These are phyloP conservation scores for Aphidoletes aphidimyza DNA, from an alignment of 2,888 invertebrate genomes.

Conservation along the genomic window DNA sequence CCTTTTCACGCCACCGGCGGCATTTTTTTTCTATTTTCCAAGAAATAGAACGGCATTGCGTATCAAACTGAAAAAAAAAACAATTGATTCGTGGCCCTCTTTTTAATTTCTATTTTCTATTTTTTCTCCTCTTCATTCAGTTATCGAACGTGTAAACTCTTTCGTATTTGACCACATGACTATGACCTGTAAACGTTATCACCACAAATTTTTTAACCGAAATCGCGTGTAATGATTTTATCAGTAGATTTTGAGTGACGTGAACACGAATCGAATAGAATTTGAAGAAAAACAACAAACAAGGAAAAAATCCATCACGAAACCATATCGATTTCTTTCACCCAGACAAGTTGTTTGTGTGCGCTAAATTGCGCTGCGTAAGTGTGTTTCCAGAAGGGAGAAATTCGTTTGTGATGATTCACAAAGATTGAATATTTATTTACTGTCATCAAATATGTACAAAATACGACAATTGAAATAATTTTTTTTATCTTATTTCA, in stretches of 20 bases:
- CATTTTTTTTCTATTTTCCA: too few relatives aligned
- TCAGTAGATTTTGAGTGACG: constrained; percentile 56
- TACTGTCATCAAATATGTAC: constrained; percentile 23
- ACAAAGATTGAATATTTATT: constrained; percentile 1
- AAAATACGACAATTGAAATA: too few relatives aligned
- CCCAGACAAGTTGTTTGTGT: background rate
- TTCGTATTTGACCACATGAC: background rate
- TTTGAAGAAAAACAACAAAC: constrained; percentile 52
- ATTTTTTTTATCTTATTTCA: too few relatives aligned
- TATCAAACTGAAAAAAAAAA: too few relatives aligned
- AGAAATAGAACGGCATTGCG: background rate
- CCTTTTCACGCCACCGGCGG: too few relatives aligned
- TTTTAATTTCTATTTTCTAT: background rate
- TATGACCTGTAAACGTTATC: constrained; percentile 45
- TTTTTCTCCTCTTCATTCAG: background rate
- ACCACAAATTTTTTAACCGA: background rate
- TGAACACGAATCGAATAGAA: constrained; percentile 54
- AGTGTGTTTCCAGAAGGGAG: background rate
- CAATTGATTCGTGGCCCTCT: background rate
- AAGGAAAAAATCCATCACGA: constrained; percentile 52
- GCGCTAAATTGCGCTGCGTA: background rate
- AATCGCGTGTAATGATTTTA: constrained; percentile 55
- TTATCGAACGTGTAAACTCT: background rate
- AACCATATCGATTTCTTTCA: constrained; percentile 55
- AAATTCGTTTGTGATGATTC: background rate